Base-by-base conservation (phyloP, 2,113 vertebrate genomes). In the Lycocorax pyrrhopterus region DNA sequence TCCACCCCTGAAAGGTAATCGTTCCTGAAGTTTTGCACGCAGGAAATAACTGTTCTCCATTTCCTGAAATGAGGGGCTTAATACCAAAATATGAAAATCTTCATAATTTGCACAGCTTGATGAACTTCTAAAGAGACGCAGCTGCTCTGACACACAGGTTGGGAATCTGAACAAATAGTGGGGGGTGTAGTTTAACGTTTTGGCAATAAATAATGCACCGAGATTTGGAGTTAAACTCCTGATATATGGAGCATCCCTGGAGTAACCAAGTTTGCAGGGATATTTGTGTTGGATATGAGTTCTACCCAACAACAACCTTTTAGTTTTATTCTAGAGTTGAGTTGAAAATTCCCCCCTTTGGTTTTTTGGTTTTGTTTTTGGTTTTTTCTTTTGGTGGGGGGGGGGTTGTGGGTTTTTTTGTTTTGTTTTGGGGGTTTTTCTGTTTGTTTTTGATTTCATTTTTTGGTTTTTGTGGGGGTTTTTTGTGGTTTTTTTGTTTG, bases 1-100 rank as follows among this genome's bases (percentile, higher is more conserved):
- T 94, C 63, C 64, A 91, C 43, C 94, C 81, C 88, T 80, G 47
- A 69, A 89, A 89, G 63, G 37, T 51, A 94, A 96, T 96, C 90
- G 51, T 46, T 91, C 25, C 91, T 95, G 92, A 97, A 94, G 68
- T 41, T 52, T 52, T 56, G 30, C 32, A 53, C 9, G 13, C n/a
- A 66, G 47, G 19, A 82, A 90, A 91, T 51, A 60, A 25, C 85
- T 23, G 52, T 27, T 64, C 8, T 94, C 87, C 43, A 11, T 64
- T 93, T 84, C 90, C 47, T 64, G 53, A 66, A 93, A 85, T 1
- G 30, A 49, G 52, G 41, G 10, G 15, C 52, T 93, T 79, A 3
- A 41, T 82, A 72, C 68, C 64, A 89, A 96, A 96, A 88, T 68
- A 43, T 21, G 27, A 71, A 68, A 92, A 89, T 75, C 35, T 84